These are phyloP conservation scores for Mythimna albipuncta DNA, from an alignment of 2,888 invertebrate genomes.

Conservation along the genomic window DNA sequence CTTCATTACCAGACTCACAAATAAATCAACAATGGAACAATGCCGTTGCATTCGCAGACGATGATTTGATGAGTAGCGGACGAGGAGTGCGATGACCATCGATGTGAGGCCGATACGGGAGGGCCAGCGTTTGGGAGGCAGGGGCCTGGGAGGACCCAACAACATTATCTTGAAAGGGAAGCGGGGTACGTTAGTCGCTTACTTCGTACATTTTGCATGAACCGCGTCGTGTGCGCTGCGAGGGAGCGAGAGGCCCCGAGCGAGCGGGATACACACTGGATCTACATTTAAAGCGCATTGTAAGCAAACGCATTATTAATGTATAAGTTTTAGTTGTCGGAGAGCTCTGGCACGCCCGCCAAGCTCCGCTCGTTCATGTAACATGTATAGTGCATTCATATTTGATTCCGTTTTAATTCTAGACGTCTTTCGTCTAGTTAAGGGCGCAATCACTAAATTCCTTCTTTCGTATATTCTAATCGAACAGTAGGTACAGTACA, in stretches of 20 bases:
- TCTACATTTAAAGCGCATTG: slow-evolving; percentile 91
- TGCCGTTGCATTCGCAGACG: slow-evolving; percentile 61
- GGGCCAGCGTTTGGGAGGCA: slow-evolving; percentile 59
- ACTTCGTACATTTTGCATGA: slow-evolving; percentile 88
- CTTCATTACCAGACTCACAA: slow-evolving; percentile 21
- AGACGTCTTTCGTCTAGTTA: slow-evolving; percentile 82
- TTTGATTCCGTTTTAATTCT: slow-evolving; percentile 89
- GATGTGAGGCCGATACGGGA: slow-evolving; percentile 71
- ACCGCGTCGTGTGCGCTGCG: slow-evolving; percentile 76
- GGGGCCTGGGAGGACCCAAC: slow-evolving; percentile 66
- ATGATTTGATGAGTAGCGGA: slow-evolving; percentile 68
- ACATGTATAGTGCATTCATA: slow-evolving; percentile 88
- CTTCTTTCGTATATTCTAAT: no score
- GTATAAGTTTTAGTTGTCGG: slow-evolving; percentile 90
- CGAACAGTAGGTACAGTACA: no score
- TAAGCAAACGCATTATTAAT: slow-evolving; percentile 90
- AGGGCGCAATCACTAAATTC: no score
- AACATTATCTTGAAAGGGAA: slow-evolving; percentile 85
- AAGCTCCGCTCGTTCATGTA: slow-evolving; percentile 85
- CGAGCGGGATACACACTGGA: slow-evolving; percentile 81
- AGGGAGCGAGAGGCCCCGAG: slow-evolving; percentile 72
- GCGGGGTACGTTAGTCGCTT: slow-evolving; percentile 79
- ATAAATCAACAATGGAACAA: slow-evolving; percentile 44
- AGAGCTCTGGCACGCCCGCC: slow-evolving; percentile 85
- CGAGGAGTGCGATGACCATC: slow-evolving; percentile 71